A percentile compares a stretch with the other conserved stretches of the same genome.
These are phyloP conservation scores for Serrognathus titanus DNA, from an alignment of 2,888 invertebrate genomes.

Conservation along the genomic window DNA sequence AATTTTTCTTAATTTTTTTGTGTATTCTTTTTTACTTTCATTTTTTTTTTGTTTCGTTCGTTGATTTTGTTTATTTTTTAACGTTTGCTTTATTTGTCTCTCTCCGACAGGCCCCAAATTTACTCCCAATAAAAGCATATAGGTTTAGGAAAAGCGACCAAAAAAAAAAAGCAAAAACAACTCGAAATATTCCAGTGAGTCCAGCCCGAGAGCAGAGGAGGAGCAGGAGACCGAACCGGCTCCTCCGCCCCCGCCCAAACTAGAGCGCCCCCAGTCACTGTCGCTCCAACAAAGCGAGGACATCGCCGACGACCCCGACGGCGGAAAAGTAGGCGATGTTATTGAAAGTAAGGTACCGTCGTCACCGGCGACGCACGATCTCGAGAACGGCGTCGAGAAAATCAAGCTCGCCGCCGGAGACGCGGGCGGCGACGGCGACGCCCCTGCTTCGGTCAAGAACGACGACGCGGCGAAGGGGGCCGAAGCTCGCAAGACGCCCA, in stretches of 20 bases:
- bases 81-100: conserved; percentile 25
- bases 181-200: conserved; percentile 41
- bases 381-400: conserved; percentile 9
- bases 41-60: conserved; percentile 24
- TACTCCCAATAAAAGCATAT: conserved; percentile 38
- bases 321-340: conserved; percentile 10
- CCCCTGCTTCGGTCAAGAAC: conserved; percentile 18
- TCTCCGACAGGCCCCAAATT: conserved; percentile 43
- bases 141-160: conserved; percentile 1
- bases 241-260: conserved; percentile 31
- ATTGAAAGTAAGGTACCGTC: conserved; percentile 7
- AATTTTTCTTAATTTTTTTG: no score
- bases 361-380: conserved; percentile 9
- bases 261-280: conserved; percentile 52
- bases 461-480: conserved; percentile 19
- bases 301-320: conserved; percentile 24
- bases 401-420: conserved; percentile 11
- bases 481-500: conserved; percentile 40
- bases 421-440: conserved; percentile 5
- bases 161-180: background rate
- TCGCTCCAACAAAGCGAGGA: conserved; percentile 52
- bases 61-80: conserved; percentile 18
- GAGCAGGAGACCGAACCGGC: conserved; percentile 19
- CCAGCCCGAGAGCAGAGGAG: conserved; percentile 8
- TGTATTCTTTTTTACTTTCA: background rate